phyloP scores from a whole-genome alignment of 2,797 vertebrate species.

The Chelon auratus region DNA sequence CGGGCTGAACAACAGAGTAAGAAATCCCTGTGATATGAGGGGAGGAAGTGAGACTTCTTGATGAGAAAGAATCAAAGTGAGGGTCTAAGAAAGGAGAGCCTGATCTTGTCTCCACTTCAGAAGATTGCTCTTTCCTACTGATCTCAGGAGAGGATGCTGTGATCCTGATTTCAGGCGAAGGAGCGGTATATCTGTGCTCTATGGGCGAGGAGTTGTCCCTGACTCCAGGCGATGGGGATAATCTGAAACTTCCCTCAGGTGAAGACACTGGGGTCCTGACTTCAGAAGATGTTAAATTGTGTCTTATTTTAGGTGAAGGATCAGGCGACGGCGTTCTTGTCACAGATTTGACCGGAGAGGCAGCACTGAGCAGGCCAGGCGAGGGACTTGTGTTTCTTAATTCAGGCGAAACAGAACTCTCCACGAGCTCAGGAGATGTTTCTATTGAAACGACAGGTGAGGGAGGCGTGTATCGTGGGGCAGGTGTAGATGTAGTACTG shows the following conservation, averaged over 20 bases:
- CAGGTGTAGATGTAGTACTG: constrained; percentile 61
- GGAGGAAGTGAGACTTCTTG: constrained; percentile 62
- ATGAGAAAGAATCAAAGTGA: constrained; percentile 34
- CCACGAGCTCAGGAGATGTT: constrained; percentile 53
- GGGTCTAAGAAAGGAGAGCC: constrained; percentile 40
- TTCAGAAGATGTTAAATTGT: constrained; percentile 47
- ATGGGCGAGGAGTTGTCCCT: constrained; percentile 43
- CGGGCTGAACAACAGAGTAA: constrained; percentile 72
- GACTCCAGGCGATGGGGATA: constrained; percentile 73
- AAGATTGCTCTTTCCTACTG: constrained; percentile 35
- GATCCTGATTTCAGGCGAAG: constrained; percentile 79
- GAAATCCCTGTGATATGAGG: constrained; percentile 76
- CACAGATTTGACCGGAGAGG: constrained; percentile 22
- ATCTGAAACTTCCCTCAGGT: constrained; percentile 57
- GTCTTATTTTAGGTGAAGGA: constrained; percentile 38
- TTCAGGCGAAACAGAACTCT: constrained; percentile 45
- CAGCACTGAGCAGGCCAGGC: constrained; percentile 37
- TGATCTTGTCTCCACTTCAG: constrained; percentile 44
- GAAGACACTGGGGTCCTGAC: constrained; percentile 36
- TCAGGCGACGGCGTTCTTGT: constrained; percentile 63
- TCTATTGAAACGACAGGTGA: constrained; percentile 63
- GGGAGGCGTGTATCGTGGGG: constrained; percentile 63
- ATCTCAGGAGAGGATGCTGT: constrained; percentile 71
- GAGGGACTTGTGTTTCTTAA: constrained; percentile 43
- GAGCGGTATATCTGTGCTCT: constrained; percentile 56